These are phyloP conservation scores for Eidolon dupreanum DNA, from an alignment of 2,797 vertebrate species.

Conservation along the genomic window DNA sequence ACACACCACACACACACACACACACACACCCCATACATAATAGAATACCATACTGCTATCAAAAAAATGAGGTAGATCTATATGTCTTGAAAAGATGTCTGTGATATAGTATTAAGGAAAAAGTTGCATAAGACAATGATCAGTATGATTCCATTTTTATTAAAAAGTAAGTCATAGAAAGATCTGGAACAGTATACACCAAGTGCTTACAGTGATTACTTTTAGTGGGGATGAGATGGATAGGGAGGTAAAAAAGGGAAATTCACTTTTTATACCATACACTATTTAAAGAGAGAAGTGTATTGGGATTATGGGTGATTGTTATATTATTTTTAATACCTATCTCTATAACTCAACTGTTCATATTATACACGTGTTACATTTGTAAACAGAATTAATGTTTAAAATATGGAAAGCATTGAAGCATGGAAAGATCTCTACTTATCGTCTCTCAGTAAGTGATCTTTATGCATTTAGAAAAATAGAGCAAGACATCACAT, in stretches of 20 bases:
- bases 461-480: neutral
- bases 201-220: neutral
- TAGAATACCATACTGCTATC: neutral
- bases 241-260: neutral
- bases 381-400: neutral
- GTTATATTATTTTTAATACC: neutral
- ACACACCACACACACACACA: too few relatives aligned
- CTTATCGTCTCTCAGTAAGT: neutral
- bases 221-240: neutral
- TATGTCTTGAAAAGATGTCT: neutral
- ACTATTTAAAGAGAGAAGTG: neutral
- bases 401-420: neutral
- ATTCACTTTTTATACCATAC: neutral
- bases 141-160: neutral
- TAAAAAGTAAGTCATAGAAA: neutral
- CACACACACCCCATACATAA: neutral
- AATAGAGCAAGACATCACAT: neutral
- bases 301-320: neutral
- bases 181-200: neutral
- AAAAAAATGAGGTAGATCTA: neutral
- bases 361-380: neutral
- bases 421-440: neutral
- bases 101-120: neutral
- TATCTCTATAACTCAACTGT: neutral
- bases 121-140: neutral